Percentiles rank a stretch among this genome's conserved stretches.
phyloP scores from a whole-genome alignment of 2,113 vertebrate genomes.

The Apodemus speciosus region DNA sequence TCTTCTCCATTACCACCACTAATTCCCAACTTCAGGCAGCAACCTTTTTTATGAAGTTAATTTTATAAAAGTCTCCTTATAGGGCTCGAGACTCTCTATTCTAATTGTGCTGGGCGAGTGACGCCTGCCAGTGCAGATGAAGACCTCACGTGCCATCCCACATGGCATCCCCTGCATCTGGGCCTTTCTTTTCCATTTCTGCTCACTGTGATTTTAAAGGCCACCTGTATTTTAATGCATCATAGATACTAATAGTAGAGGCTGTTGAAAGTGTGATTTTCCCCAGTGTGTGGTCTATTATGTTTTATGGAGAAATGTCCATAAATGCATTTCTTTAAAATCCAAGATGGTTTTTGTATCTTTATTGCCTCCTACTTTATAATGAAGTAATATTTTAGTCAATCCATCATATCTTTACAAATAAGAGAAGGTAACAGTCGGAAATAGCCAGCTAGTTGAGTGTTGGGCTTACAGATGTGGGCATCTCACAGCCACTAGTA shows the following conservation, averaged over 20 bases:
- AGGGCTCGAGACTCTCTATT: not conserved
- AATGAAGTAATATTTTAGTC: not conserved
- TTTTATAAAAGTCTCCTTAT: not conserved
- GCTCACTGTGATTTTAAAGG: not conserved
- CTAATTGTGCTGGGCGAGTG: not conserved
- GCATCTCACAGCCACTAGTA: not conserved
- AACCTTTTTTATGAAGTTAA: not conserved
- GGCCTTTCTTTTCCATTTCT: not conserved
- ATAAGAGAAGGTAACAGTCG: not conserved
- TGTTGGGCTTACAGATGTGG: not conserved
- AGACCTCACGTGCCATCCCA: not conserved
- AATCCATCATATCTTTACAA: not conserved
- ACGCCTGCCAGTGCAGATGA: not conserved
- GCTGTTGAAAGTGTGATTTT: not conserved
- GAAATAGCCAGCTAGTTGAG: not conserved
- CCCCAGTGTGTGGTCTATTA: not conserved
- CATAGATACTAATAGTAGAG: not conserved
- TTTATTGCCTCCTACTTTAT: not conserved
- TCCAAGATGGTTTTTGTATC: not conserved
- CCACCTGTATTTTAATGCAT: not conserved
- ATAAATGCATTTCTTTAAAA: slow-evolving; percentile 40
- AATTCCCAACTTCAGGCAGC: not conserved
- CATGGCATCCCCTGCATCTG: not conserved
- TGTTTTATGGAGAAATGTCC: slow-evolving; percentile 34
- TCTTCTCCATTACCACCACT: not conserved